Evolutionary conservation across 92 coral and sea anemone species (phyloP).

Genomic region (Paramuricea clavata): DNA sequence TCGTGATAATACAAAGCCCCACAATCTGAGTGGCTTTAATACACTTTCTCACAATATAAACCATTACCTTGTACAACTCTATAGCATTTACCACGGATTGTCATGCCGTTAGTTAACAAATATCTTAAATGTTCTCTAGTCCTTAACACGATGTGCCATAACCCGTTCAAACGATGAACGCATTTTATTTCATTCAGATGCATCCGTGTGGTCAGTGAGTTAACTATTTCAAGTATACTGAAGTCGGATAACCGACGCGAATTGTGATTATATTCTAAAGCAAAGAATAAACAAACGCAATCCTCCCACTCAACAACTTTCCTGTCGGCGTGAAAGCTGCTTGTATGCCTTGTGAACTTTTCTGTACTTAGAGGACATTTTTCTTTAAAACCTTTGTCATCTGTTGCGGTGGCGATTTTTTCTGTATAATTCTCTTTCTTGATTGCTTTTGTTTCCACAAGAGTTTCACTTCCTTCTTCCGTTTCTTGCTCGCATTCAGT

Average conservation of each 20-base stretch:
- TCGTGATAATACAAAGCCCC: neutral
- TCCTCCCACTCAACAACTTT: conserved; percentile 75
- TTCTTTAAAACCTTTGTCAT: neutral
- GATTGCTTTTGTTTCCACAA: neutral
- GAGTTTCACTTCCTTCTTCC: neutral
- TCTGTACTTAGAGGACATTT: too few relatives aligned
- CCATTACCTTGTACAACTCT: conserved; percentile 78
- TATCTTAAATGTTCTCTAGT: conserved; percentile 64
- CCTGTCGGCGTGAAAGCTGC: too few relatives aligned
- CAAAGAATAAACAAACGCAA: conserved; percentile 89
- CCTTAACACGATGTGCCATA: conserved; percentile 91
- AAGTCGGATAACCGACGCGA: conserved; percentile 82
- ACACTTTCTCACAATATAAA: conserved; percentile 71
- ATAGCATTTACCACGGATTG: conserved; percentile 81
- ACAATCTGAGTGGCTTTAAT: neutral
- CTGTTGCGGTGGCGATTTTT: conserved; percentile 13
- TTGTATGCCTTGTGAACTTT: too few relatives aligned
- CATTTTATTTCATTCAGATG: conserved; percentile 81
- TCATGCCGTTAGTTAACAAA: conserved; percentile 71
- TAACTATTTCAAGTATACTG: conserved; percentile 86
- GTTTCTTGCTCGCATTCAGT: conserved; percentile 6
- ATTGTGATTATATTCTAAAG: conserved; percentile 75
- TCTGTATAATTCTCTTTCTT: neutral
- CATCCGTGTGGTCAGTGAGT: conserved; percentile 74
- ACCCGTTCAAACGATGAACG: conserved; percentile 79